Percentiles rank a stretch among this genome's conserved stretches.
phyloP scores from a whole-genome alignment of 2,888 invertebrate species.

The Agrypnus murinus region DNA sequence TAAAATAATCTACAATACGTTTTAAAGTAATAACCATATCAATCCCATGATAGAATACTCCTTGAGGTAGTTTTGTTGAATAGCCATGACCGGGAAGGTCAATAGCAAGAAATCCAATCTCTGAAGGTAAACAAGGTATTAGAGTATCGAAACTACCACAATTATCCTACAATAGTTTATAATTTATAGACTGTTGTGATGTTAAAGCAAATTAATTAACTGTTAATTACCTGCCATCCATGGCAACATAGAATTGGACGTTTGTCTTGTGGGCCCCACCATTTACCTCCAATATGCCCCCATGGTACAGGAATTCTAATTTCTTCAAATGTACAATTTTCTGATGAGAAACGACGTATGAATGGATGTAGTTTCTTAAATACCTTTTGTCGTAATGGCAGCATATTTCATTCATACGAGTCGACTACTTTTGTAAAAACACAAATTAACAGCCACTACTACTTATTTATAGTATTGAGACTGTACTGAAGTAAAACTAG shows the following conservation, averaged over 20 bases:
- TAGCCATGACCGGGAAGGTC: conserved; percentile 83
- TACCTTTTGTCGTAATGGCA: no score
- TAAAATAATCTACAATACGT: conserved; percentile 75
- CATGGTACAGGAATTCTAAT: conserved; percentile 79
- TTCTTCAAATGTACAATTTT: conserved; percentile 70
- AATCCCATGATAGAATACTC: conserved; percentile 72
- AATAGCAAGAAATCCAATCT: conserved; percentile 75
- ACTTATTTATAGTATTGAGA: no score
- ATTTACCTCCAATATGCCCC: conserved; percentile 80
- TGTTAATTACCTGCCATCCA: conserved; percentile 78
- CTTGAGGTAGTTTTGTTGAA: conserved; percentile 83
- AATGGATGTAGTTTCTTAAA: no score
- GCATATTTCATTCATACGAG: no score
- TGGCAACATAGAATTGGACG: conserved; percentile 82
- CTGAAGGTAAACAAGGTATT: conserved; percentile 75
- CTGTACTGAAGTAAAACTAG: no score
- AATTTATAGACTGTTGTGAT: no score
- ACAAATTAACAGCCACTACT: no score
- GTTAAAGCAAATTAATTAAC: not conserved
- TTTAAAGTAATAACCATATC: conserved; percentile 72
- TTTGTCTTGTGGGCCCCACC: conserved; percentile 79
- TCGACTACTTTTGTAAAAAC: no score
- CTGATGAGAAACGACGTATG: not conserved
- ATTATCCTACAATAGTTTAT: conserved; percentile 76
- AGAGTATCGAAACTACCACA: conserved; percentile 84